These are phyloP conservation scores for Melangyna quadrimaculata DNA, from an alignment of 2,888 invertebrate genomes.

Conservation along the genomic window DNA sequence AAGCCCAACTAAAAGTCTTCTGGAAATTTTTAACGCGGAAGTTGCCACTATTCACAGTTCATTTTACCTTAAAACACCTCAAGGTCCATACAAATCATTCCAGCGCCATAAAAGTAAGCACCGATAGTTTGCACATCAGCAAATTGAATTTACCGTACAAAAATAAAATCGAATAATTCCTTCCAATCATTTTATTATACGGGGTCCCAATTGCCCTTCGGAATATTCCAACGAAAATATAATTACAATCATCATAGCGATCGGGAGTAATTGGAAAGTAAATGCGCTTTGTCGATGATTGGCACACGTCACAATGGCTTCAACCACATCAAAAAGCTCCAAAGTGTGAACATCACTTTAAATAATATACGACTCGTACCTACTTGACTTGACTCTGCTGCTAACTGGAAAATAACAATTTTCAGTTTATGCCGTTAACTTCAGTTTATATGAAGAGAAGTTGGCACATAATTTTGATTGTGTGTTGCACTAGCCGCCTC, in stretches of 20 bases:
- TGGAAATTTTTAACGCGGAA: neutral
- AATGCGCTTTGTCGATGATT: conserved; percentile 47
- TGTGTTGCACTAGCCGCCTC: neutral
- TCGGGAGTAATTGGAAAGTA: conserved; percentile 62
- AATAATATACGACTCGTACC: conserved; percentile 11
- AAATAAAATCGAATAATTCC: conserved; percentile 6
- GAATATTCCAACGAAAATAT: conserved; percentile 10
- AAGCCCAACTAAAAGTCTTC: neutral
- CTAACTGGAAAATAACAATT: conserved; percentile 31
- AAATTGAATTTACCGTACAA: conserved; percentile 60
- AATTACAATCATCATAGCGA: conserved; percentile 35
- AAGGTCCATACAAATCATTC: neutral
- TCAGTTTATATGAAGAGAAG: neutral
- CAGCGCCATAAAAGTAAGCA: neutral
- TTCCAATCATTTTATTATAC: conserved; percentile 44
- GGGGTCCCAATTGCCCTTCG: conserved; percentile 32
- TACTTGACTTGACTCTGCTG: neutral
- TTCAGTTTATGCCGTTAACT: conserved; percentile 63
- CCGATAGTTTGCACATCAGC: neutral
- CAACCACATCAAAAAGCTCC: neutral
- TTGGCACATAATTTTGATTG: neutral
- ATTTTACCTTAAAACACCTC: conserved; percentile 8
- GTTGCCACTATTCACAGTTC: neutral
- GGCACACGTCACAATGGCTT: conserved; percentile 52
- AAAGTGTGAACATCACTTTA: conserved; percentile 62